Conservation (phyloP, 2,113 vertebrate genomes). For the Mirounga angustirostris region DNA sequence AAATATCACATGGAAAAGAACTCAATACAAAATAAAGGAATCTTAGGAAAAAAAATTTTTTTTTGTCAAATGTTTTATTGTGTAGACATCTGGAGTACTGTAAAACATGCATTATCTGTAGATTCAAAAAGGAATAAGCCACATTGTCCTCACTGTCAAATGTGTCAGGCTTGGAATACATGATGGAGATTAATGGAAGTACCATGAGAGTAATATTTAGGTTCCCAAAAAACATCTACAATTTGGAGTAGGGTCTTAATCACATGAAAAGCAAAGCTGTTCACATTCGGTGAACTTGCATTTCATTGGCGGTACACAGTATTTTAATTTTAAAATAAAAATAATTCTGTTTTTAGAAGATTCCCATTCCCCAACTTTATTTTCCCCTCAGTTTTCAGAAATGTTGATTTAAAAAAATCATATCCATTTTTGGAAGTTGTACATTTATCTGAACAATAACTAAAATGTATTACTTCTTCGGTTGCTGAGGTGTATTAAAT, state of each 20-base stretch:
- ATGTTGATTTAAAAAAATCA: constrained; percentile 88
- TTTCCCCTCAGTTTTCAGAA: constrained; percentile 87
- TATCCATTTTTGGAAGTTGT: constrained; percentile 85
- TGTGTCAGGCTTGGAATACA: constrained; percentile 97
- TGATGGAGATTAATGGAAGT: constrained; percentile 99
- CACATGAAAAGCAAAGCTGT: constrained; percentile 97
- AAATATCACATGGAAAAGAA: constrained; percentile 34
- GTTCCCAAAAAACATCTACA: constrained; percentile 96
- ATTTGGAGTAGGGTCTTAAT: constrained; percentile 97
- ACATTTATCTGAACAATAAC: constrained; percentile 84
- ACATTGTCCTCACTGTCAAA: constrained; percentile 99
- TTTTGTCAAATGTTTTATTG: constrained; percentile 99
- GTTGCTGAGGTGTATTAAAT: constrained; percentile 97
- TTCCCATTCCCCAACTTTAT: constrained; percentile 83
- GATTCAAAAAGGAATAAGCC: constrained; percentile 98
- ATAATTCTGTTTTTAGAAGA: constrained; percentile 87
- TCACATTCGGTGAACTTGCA: constrained; percentile 95
- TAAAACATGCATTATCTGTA: constrained; percentile 99
- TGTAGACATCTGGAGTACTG: constrained; percentile 99
- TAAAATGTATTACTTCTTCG: constrained; percentile 97
- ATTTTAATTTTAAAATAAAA: constrained; percentile 90
- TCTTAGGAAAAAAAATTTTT: too few species aligned
- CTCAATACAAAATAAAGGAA: constrained; percentile 48
- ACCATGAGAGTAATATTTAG: constrained; percentile 98
- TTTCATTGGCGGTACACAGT: constrained; percentile 88